These are phyloP conservation scores for Bufo gargarizans DNA, from an alignment of 2,113 vertebrate species.

Conservation along the genomic window DNA sequence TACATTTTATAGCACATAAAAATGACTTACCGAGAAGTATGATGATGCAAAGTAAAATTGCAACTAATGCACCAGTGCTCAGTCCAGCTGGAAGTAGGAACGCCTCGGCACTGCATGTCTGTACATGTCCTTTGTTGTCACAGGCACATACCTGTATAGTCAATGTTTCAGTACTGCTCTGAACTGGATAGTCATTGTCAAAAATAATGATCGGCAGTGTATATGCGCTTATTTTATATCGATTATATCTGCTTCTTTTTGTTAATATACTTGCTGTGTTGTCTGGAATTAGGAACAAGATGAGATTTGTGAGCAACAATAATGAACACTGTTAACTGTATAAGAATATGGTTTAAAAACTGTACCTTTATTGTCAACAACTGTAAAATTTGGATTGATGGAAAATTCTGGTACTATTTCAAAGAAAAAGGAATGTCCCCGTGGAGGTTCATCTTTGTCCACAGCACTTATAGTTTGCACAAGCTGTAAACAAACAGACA, in stretches of 20 bases:
- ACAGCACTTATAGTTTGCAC: constrained; percentile 81
- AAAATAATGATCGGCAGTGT: constrained; percentile 78
- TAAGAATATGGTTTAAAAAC: constrained; percentile 60
- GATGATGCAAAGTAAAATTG: constrained; percentile 78
- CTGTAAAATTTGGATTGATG: constrained; percentile 79
- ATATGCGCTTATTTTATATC: constrained; percentile 74
- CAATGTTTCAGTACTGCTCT: constrained; percentile 78
- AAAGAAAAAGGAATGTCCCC: constrained; percentile 81
- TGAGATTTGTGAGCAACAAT: neutral
- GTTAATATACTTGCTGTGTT: constrained; percentile 81
- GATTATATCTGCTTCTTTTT: constrained; percentile 76
- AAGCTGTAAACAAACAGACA: constrained; percentile 69
- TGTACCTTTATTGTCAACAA: constrained; percentile 82
- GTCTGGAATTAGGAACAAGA: constrained; percentile 63
- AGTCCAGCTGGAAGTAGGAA: constrained; percentile 74
- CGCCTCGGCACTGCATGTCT: constrained; percentile 75
- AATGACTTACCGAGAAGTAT: constrained; percentile 71
- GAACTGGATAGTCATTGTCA: constrained; percentile 79
- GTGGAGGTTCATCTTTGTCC: constrained; percentile 78
- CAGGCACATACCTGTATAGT: constrained; percentile 78
- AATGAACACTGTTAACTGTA: neutral
- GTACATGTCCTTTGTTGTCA: constrained; percentile 73
- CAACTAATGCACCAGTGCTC: constrained; percentile 75
- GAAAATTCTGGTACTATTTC: constrained; percentile 77
- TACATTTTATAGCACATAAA: neutral